Evolutionary conservation across 2,113 vertebrate genomes (phyloP).

Genomic region (Nansenia antarctica): DNA sequence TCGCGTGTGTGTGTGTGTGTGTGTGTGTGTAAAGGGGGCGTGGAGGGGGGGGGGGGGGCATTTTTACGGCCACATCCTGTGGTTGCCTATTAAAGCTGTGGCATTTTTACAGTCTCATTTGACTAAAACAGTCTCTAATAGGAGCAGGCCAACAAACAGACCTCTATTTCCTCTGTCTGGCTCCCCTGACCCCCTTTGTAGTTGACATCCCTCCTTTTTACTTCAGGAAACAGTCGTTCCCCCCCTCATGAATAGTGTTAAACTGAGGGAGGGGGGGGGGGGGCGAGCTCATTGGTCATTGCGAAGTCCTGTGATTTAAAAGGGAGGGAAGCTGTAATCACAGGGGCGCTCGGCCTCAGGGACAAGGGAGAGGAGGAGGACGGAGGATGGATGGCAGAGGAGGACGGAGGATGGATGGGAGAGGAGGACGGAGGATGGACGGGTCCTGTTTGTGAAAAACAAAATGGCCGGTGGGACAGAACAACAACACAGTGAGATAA

Average conservation of each 20-base stretch:
- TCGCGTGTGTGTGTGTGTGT: constrained; percentile 52
- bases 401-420: background rate
- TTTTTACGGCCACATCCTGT: constrained; percentile 68
- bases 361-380: too few relatives aligned
- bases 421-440: too few relatives aligned
- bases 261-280: background rate
- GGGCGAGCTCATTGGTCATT: too few relatives aligned
- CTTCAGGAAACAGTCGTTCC: constrained; percentile 16
- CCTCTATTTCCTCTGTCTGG: constrained; percentile 68
- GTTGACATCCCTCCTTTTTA: constrained; percentile 15
- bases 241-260: background rate
- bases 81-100: constrained; percentile 65
- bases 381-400: too few relatives aligned
- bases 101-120: constrained; percentile 73
- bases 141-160: constrained; percentile 58
- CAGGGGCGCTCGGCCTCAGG: too few relatives aligned
- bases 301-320: too few relatives aligned
- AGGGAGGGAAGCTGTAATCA: too few relatives aligned
- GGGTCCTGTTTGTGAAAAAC: too few relatives aligned
- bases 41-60: background rate
- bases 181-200: constrained; percentile 45
- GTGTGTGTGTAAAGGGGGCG: constrained; percentile 31
- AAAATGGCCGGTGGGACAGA: background rate
- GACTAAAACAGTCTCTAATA: constrained; percentile 55
- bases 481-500: background rate